These are phyloP conservation scores for Agrilus biguttatus DNA, from an alignment of 2,888 invertebrate species.

Conservation along the genomic window DNA sequence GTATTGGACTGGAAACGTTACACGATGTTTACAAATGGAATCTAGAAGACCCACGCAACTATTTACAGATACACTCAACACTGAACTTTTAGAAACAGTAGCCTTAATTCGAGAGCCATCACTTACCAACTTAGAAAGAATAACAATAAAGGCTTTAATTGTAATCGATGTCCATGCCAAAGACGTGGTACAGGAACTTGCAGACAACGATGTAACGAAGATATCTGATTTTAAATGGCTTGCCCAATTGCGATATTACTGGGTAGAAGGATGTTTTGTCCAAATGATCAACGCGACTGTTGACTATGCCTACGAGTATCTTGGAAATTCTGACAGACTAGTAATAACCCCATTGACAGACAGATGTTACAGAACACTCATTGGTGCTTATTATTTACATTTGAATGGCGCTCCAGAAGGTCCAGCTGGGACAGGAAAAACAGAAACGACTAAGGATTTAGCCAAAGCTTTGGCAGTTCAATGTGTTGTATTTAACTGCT, in stretches of 20 bases:
- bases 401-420: conserved; percentile 76
- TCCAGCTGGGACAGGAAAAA: conserved; percentile 80
- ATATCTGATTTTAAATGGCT: conserved; percentile 77
- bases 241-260: conserved; percentile 68
- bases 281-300: conserved; percentile 69
- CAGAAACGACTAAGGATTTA: conserved; percentile 83
- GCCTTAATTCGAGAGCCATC: conserved; percentile 55
- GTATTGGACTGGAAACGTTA: conserved; percentile 67
- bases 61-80: conserved; percentile 39
- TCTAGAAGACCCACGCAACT: conserved; percentile 42
- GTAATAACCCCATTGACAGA: conserved; percentile 64
- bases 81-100: conserved; percentile 61
- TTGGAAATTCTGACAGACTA: conserved; percentile 65
- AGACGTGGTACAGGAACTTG: conserved; percentile 58
- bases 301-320: conserved; percentile 69
- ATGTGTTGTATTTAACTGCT: conserved; percentile 79
- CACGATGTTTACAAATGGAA: too few species aligned
- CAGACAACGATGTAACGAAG: conserved; percentile 46
- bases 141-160: conserved; percentile 68
- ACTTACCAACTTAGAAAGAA: conserved; percentile 54
- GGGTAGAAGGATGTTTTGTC: conserved; percentile 49
- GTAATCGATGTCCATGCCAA: conserved; percentile 77
- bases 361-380: conserved; percentile 69
- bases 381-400: conserved; percentile 71
- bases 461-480: conserved; percentile 86